Conservation (phyloP, 2,797 vertebrate genomes). For the Percopsis omiscomaycus region DNA sequence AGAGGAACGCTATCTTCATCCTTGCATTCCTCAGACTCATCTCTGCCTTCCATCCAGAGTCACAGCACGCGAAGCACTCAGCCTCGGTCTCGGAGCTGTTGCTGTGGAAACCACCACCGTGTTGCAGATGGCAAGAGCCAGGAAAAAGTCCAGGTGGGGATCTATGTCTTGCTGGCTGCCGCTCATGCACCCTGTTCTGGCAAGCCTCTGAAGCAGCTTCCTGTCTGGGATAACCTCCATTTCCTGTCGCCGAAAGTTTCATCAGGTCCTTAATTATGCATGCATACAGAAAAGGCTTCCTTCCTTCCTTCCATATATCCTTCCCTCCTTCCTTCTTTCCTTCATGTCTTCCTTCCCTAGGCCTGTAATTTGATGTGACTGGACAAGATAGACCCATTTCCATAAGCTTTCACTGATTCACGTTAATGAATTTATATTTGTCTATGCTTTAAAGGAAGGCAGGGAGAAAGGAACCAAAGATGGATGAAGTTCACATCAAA, state of each 20-base stretch:
- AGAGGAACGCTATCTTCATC: slow-evolving; percentile 11
- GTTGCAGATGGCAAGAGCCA: slow-evolving; percentile 95
- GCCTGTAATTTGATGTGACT: slow-evolving; percentile 17
- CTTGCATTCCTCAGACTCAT: slow-evolving; percentile 17
- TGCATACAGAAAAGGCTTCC: slow-evolving; percentile 25
- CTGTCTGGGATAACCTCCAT: slow-evolving; percentile 90
- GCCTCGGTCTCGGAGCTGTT: slow-evolving; percentile 86
- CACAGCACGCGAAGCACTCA: slow-evolving; percentile 69
- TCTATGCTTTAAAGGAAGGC: neutral
- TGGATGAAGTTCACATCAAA: neutral
- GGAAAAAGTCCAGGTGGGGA: slow-evolving; percentile 89
- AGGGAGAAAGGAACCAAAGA: slow-evolving; percentile 1
- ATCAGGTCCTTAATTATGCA: slow-evolving; percentile 48
- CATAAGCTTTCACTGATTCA: slow-evolving; percentile 3
- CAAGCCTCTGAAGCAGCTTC: slow-evolving; percentile 82
- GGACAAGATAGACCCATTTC: slow-evolving; percentile 7
- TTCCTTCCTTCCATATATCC: slow-evolving; percentile 11
- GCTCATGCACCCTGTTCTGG: slow-evolving; percentile 64
- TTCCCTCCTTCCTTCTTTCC: neutral
- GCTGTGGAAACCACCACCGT: slow-evolving; percentile 93
- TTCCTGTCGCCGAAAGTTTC: slow-evolving; percentile 79
- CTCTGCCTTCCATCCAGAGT: slow-evolving; percentile 46
- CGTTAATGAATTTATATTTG: slow-evolving; percentile 3
- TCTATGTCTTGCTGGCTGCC: slow-evolving; percentile 56
- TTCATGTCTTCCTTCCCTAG: too few species aligned